Evolutionary conservation across 2,113 vertebrate genomes (phyloP).

Genomic region (Penelope pileata): DNA sequence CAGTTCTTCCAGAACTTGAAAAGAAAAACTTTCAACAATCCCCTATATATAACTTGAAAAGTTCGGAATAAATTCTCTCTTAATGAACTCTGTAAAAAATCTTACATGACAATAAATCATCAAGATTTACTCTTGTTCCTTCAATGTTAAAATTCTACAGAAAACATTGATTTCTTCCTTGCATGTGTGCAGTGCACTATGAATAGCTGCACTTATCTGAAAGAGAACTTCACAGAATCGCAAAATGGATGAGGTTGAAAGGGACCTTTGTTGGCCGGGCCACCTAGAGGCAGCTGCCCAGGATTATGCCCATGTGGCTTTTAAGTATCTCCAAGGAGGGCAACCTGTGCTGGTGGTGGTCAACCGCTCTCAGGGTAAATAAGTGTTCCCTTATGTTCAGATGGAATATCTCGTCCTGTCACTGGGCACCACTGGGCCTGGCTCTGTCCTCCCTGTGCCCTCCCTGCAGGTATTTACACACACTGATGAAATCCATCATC

Average conservation of each 20-base stretch:
- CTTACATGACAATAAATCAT: conserved; percentile 1
- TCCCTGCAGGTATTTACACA: not conserved
- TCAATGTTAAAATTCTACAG: not conserved
- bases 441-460: not conserved
- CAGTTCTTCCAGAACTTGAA: conserved; percentile 23
- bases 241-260: not conserved
- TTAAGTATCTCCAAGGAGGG: not conserved
- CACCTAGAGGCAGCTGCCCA: not conserved
- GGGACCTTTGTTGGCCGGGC: not conserved
- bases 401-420: not conserved
- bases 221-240: not conserved
- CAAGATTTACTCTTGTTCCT: not conserved
- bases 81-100: conserved; percentile 24
- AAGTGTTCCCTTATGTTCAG: not conserved
- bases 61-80: conserved; percentile 16
- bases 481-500: not conserved
- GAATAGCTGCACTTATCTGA: not conserved
- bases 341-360: not conserved
- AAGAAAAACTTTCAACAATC: conserved; percentile 28
- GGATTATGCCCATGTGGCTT: not conserved
- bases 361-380: not conserved
- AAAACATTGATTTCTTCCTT: not conserved
- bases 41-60: conserved; percentile 8
- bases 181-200: not conserved
- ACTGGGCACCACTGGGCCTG: not conserved